These are phyloP conservation scores for Myotis brandtii DNA, from an alignment of 2,113 vertebrate genomes.

Conservation along the genomic window DNA sequence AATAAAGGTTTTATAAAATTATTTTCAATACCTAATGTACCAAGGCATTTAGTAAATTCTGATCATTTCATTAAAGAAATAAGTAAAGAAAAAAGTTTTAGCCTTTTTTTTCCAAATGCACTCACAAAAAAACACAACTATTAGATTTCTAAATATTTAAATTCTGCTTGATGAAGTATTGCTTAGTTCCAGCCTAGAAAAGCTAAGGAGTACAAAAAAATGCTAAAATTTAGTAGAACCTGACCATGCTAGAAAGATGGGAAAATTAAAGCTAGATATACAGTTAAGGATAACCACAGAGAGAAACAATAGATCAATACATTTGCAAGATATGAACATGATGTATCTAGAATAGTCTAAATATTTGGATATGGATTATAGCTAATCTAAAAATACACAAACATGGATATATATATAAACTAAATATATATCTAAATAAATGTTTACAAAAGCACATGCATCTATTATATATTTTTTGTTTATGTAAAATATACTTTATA, in stretches of 20 bases:
- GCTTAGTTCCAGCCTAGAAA: neutral
- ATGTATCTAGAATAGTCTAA: neutral
- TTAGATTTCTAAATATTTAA: neutral
- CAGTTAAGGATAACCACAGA: neutral
- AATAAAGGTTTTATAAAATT: slow-evolving; percentile 2
- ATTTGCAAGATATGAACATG: neutral
- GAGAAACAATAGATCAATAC: neutral
- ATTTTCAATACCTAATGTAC: neutral
- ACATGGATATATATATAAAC: neutral
- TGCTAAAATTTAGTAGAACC: slow-evolving; percentile 9
- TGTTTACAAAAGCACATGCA: neutral
- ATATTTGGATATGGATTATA: slow-evolving; percentile 43
- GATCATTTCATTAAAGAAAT: slow-evolving; percentile 13
- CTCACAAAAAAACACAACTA: neutral
- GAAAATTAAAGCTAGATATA: slow-evolving; percentile 14
- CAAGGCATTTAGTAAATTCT: neutral
- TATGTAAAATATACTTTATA: slow-evolving; percentile 23
- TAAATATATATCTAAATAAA: slow-evolving; percentile 20
- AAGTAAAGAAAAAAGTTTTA: neutral
- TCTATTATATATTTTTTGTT: slow-evolving; percentile 19
- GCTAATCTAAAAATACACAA: slow-evolving; percentile 11
- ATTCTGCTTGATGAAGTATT: neutral
- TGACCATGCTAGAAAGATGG: neutral
- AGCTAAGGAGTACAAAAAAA: neutral
- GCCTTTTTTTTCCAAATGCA: neutral